These are phyloP conservation scores for Anastrepha obliqua DNA, from an alignment of 1,140 invertebrate species.

Conservation along the genomic window DNA sequence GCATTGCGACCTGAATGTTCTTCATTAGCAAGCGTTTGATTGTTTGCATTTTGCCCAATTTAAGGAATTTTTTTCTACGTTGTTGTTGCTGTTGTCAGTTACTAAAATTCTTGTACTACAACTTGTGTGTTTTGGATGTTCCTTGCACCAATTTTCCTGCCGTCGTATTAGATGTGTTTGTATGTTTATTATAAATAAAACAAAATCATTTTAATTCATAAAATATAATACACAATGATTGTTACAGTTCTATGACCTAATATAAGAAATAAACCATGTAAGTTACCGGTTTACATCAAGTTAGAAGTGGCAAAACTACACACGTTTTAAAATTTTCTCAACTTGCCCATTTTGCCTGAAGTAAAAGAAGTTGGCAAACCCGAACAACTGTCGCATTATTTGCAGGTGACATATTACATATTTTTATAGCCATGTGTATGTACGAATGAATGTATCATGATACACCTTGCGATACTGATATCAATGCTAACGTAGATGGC, in stretches of 20 bases:
- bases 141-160: too few relatives aligned
- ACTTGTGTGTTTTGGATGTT: too few relatives aligned
- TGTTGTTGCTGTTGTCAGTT: too few relatives aligned
- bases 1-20: too few relatives aligned
- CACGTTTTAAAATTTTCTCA: neutral
- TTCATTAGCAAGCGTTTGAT: too few relatives aligned
- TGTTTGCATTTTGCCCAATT: too few relatives aligned
- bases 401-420: neutral
- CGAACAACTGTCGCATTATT: conserved; percentile 42
- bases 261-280: neutral
- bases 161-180: too few relatives aligned
- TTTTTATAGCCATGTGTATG: neutral
- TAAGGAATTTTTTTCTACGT: too few relatives aligned
- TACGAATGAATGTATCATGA: neutral
- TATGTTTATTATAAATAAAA: too few relatives aligned
- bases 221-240: neutral
- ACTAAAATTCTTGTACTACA: too few relatives aligned
- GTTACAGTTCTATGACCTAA: conserved; percentile 2
- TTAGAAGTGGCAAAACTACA: neutral
- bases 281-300: neutral
- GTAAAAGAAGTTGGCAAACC: conserved; percentile 33
- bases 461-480: conserved; percentile 49
- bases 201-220: too few relatives aligned
- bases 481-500: conserved; percentile 41
- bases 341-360: neutral